A percentile compares a stretch with the other conserved stretches of the same genome.
Conservation (phyloP, 2,797 vertebrate genomes). For the Urophycis tenuis region DNA sequence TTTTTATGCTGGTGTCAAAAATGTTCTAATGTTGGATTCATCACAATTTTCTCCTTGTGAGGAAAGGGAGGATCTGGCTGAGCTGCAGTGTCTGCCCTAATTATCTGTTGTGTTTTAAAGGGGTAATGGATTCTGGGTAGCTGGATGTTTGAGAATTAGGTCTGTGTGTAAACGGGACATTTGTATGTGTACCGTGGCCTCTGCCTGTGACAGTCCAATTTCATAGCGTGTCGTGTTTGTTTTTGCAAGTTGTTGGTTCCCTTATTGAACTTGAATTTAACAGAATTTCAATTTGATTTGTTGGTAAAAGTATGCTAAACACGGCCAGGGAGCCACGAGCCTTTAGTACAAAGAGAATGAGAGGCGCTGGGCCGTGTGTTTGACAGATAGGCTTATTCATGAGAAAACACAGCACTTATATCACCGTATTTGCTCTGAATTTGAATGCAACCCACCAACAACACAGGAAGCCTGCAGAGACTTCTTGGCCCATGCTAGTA, state of each 20-base stretch:
- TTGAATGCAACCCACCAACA: conserved; percentile 42
- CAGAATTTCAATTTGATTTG: conserved; percentile 70
- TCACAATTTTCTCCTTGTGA: not conserved
- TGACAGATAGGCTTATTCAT: conserved; percentile 62
- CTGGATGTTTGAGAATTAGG: conserved; percentile 24
- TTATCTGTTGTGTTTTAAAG: not conserved
- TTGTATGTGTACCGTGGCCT: conserved; percentile 62
- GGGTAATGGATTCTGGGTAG: not conserved
- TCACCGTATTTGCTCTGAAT: conserved; percentile 52
- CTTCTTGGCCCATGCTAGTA: not conserved
- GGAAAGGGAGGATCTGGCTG: not conserved
- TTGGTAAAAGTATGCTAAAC: conserved; percentile 57
- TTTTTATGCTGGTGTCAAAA: not conserved
- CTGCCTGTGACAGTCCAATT: conserved; percentile 69
- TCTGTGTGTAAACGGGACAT: conserved; percentile 63
- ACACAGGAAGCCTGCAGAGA: conserved; percentile 16
- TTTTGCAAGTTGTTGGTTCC: conserved; percentile 68
- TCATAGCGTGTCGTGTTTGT: conserved; percentile 72
- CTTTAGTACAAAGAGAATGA: conserved; percentile 46
- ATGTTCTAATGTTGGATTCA: too few relatives aligned
- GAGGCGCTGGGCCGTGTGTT: conserved; percentile 52
- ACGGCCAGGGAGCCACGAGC: conserved; percentile 45
- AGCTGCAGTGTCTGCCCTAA: not conserved
- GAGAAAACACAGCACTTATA: conserved; percentile 32
- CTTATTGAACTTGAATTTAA: conserved; percentile 54